phyloP scores from a whole-genome alignment of 2,888 invertebrate species.

The Cephonodes hylas region DNA sequence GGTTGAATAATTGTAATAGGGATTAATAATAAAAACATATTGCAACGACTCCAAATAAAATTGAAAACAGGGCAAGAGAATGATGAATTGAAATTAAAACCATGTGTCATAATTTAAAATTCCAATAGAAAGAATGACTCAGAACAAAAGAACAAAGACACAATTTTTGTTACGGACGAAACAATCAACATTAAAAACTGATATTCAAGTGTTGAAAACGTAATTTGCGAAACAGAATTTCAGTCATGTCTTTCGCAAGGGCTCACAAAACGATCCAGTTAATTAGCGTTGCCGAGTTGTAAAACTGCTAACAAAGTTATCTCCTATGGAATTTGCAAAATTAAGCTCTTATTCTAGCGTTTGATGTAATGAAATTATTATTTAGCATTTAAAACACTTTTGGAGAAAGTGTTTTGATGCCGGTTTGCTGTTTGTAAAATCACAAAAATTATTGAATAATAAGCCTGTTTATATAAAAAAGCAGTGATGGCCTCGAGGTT shows the following conservation, averaged over 20 bases:
- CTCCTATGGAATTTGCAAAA: constrained; percentile 7
- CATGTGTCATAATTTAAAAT: background rate
- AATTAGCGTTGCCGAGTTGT: constrained; percentile 11
- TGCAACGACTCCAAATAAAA: too few relatives aligned
- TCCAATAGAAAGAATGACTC: background rate
- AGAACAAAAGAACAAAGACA: background rate
- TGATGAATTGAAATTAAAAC: too few relatives aligned
- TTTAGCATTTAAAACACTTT: background rate
- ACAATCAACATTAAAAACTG: background rate
- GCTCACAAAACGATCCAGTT: constrained; percentile 11
- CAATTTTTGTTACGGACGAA: background rate
- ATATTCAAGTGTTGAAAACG: background rate
- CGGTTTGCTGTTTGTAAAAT: background rate
- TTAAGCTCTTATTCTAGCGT: constrained; percentile 2
- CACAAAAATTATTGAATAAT: too few relatives aligned
- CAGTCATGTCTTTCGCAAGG: constrained; percentile 10
- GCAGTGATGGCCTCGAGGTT: too few relatives aligned
- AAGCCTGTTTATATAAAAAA: too few relatives aligned
- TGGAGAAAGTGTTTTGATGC: background rate
- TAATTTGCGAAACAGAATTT: constrained; percentile 12
- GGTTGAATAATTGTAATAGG: too few relatives aligned
- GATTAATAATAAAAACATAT: too few relatives aligned
- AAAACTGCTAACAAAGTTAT: constrained; percentile 13
- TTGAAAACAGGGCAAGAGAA: too few relatives aligned
- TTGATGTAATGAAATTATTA: background rate